Evolutionary conservation across 2,888 invertebrate species (phyloP).

Genomic region (Ethmia dodecea): DNA sequence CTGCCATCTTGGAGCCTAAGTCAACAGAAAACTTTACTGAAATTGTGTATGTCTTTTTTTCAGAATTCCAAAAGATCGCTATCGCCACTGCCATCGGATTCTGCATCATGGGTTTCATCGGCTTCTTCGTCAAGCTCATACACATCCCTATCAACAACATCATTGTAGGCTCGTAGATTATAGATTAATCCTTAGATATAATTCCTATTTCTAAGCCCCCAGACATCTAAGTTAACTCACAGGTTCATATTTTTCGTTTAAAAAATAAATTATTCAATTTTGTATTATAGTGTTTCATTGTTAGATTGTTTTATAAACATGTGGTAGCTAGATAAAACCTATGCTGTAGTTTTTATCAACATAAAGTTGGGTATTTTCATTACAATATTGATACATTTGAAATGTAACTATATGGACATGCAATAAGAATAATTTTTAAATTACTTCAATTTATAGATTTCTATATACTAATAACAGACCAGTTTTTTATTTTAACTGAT

Average conservation of each 20-base stretch:
- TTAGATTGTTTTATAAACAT: too few relatives aligned
- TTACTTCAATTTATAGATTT: too few relatives aligned
- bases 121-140: constrained; percentile 99
- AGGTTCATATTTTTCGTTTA: constrained; percentile 39
- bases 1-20: too few relatives aligned
- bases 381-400: too few relatives aligned
- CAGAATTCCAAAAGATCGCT: constrained; percentile 99
- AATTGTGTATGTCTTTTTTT: constrained; percentile 36
- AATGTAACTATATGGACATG: too few relatives aligned
- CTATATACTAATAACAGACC: too few relatives aligned
- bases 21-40: too few relatives aligned
- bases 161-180: constrained; percentile 88
- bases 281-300: constrained; percentile 20
- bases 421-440: too few relatives aligned
- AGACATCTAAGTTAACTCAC: constrained; percentile 51
- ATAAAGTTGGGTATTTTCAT: too few relatives aligned
- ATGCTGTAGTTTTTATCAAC: too few relatives aligned
- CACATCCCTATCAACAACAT: constrained; percentile 99
- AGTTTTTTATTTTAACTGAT: too few relatives aligned
- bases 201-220: constrained; percentile 51
- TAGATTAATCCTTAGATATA: constrained; percentile 38
- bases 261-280: constrained; percentile 65
- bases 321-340: too few relatives aligned
- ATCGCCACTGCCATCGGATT: constrained; percentile 99
- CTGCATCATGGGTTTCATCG: constrained; percentile 99